phyloP scores from a whole-genome alignment of 2,113 vertebrate species.

The pig (Sus scrofa) region T2T-Sscrofa CM000830.6:100476501-100477000 shows the following conservation, averaged over 20 bases:
- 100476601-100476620: background rate
- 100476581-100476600: background rate
- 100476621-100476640: background rate
- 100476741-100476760: background rate
- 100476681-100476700: background rate
- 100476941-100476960: conserved; percentile 38
- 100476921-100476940: conserved; percentile 5
- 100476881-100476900: background rate
- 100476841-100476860: background rate
- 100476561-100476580: background rate
- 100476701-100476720: conserved; percentile 9
- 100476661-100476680: background rate
- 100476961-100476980: conserved; percentile 13
- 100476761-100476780: background rate
- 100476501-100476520: background rate
- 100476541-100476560: background rate
- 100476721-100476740: background rate
- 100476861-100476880: background rate
- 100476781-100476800: background rate
- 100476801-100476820: background rate
- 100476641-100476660: background rate
- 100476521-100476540: background rate
- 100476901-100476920: background rate
- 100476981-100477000: no score
- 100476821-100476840: background rate